Base-by-base conservation (phyloP, 2,797 vertebrate species). In the Botia almorhae region DNA sequence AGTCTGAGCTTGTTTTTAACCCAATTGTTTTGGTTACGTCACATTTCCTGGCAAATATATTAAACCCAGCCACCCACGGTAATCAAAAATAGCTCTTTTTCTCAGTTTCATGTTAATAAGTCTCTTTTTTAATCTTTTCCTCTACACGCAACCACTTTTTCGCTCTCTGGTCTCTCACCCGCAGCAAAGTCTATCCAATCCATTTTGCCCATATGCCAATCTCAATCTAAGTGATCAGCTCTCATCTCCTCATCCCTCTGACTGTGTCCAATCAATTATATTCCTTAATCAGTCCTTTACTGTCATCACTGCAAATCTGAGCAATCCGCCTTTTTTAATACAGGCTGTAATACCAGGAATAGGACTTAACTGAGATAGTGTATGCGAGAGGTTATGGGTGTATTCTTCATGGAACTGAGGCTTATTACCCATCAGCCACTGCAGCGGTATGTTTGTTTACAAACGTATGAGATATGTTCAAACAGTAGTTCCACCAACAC, bases 151-250 rank as follows among this genome's bases (percentile, higher is more conserved):
- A 86, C 86, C 89, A 87, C 87, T 88, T 87, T 89, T 86, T 87
- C 86, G 86, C 88, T 87, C 88, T 39, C 89, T 88, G 88, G 88
- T 90, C 86, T 79, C 87, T 93, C 92, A 92, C 92, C 89, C 89
- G 85, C 90, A 89, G 85, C 91, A 88, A 85, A 76, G 85, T 93
- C 92, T 89, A 92, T 93, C 92, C 90, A 92, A 92, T 93, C 90
- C 92, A 92, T 94, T 94, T 93, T 89, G 91, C 88, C 85, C 91
- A 90, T 92, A 90, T 94, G 93, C 91, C 92, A 94, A 93, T 94
- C 93, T 94, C 91, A 90, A 94, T 94, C 90, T 93, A 86, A 86
- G 87, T 82, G 87, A 91, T 94, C 90, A 83, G 23, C 82, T 86
- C 87, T 87, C 88, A 89, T 92, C 91, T 90, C 88, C 88, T 89